Evolutionary conservation across 2,888 invertebrate species (phyloP).

Genomic region (Epinotia brunnichana): DNA sequence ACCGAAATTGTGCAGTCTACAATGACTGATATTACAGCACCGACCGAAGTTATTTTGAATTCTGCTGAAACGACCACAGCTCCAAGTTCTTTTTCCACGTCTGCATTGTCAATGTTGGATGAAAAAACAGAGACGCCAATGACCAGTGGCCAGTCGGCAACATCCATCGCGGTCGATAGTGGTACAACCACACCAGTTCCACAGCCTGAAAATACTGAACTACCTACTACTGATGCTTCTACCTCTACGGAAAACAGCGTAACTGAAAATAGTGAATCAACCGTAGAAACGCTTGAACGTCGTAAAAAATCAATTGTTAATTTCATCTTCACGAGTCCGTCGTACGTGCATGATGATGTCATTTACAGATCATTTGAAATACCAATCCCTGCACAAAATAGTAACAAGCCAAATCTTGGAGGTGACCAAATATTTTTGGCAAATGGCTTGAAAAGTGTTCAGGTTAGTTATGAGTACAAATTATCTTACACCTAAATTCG

Average conservation of each 20-base stretch:
- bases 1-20: conserved; percentile 42
- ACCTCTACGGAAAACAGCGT: conserved; percentile 51
- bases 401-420: conserved; percentile 55
- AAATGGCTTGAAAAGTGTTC: conserved; percentile 74
- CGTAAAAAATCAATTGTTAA: conserved; percentile 75
- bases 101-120: background rate
- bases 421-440: conserved; percentile 71
- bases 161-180: background rate
- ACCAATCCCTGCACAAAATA: conserved; percentile 54
- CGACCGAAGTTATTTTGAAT: conserved; percentile 23
- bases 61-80: conserved; percentile 18
- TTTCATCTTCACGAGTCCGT: conserved; percentile 73
- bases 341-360: conserved; percentile 69
- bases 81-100: background rate
- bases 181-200: conserved; percentile 14
- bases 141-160: background rate
- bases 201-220: conserved; percentile 44
- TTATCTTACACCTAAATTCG: background rate
- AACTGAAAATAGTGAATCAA: conserved; percentile 52
- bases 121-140: conserved; percentile 2
- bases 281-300: conserved; percentile 68
- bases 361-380: conserved; percentile 72
- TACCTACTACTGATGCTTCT: conserved; percentile 41
- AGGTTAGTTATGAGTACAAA: conserved; percentile 57
- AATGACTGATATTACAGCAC: conserved; percentile 45